These are phyloP conservation scores for Champsocephalus gunnari DNA, from an alignment of 2,797 vertebrate species.

Conservation along the genomic window DNA sequence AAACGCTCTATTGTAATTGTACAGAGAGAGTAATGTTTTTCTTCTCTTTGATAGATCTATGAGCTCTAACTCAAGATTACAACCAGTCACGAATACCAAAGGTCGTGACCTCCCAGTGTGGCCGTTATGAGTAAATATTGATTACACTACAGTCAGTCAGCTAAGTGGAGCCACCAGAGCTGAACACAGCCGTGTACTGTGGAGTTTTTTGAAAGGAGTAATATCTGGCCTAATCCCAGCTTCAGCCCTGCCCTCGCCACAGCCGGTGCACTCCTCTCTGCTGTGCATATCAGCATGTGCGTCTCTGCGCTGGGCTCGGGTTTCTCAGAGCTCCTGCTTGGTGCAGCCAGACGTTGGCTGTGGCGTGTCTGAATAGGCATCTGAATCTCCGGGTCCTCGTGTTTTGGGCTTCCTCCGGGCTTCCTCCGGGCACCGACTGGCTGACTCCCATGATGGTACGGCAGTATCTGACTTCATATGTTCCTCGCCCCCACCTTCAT, in stretches of 20 bases:
- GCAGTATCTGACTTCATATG: conserved; percentile 61
- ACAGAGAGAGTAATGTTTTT: conserved; percentile 22
- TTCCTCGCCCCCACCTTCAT: conserved; percentile 60
- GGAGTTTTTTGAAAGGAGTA: conserved; percentile 59
- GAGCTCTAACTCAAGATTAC: conserved; percentile 72
- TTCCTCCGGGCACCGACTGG: conserved; percentile 21
- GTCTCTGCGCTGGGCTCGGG: conserved; percentile 53
- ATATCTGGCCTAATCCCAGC: conserved; percentile 73
- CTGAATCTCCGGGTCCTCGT: conserved; percentile 47
- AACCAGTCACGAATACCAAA: conserved; percentile 68
- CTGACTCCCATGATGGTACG: conserved; percentile 40
- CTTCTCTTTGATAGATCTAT: conserved; percentile 45
- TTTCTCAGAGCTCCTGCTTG: conserved; percentile 70
- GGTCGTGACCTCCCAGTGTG: conserved; percentile 78
- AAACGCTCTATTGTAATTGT: conserved; percentile 36
- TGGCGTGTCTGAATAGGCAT: conserved; percentile 40
- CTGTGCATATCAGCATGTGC: conserved; percentile 70
- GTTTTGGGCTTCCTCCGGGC: neutral
- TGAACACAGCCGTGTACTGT: conserved; percentile 72
- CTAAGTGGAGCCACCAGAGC: conserved; percentile 73
- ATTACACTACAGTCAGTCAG: conserved; percentile 72
- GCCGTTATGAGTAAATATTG: conserved; percentile 81
- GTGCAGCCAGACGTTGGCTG: conserved; percentile 52
- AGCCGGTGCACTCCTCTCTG: conserved; percentile 63
- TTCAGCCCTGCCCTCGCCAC: conserved; percentile 58